Conservation (phyloP, 2,797 vertebrate species). For the Macroramphosus scolopax region DNA sequence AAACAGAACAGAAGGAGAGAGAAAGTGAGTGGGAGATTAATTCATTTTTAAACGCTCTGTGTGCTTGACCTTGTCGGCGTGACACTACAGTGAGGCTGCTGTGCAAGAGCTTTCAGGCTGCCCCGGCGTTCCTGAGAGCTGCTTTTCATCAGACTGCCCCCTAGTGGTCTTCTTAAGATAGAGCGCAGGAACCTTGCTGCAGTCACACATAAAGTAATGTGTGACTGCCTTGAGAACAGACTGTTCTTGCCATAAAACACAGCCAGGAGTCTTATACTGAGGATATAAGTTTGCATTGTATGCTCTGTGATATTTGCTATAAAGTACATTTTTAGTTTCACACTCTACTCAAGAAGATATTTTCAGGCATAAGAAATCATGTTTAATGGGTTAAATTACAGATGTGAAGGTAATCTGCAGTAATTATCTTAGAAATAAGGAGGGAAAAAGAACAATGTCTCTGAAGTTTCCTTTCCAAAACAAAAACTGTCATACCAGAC, state of each 20-base stretch:
- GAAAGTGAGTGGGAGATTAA: conserved; percentile 52
- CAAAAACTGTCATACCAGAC: conserved; percentile 48
- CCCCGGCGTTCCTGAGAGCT: conserved; percentile 35
- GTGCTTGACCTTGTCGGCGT: conserved; percentile 77
- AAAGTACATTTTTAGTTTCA: too few species aligned
- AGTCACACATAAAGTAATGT: conserved; percentile 24
- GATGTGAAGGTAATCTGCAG: conserved; percentile 4
- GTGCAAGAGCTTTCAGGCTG: conserved; percentile 49
- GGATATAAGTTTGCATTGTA: conserved; percentile 15
- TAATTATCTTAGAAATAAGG: neutral
- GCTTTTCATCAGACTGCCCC: conserved; percentile 73
- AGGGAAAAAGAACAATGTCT: conserved; percentile 10
- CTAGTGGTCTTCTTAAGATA: conserved; percentile 57
- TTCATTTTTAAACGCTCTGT: conserved; percentile 71
- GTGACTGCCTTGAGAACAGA: conserved; percentile 34
- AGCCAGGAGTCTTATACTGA: conserved; percentile 2
- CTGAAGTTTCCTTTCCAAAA: conserved; percentile 42
- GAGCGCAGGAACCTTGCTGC: conserved; percentile 13
- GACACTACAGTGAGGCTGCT: conserved; percentile 63
- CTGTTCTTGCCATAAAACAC: conserved; percentile 19
- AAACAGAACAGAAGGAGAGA: conserved; percentile 14
- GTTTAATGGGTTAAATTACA: conserved; percentile 10
- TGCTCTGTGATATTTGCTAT: too few species aligned
- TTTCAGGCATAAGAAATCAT: neutral
- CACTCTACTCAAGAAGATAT: too few species aligned